phyloP scores from a whole-genome alignment of 2,113 vertebrate species.

The Syngnathus scovelli region DNA sequence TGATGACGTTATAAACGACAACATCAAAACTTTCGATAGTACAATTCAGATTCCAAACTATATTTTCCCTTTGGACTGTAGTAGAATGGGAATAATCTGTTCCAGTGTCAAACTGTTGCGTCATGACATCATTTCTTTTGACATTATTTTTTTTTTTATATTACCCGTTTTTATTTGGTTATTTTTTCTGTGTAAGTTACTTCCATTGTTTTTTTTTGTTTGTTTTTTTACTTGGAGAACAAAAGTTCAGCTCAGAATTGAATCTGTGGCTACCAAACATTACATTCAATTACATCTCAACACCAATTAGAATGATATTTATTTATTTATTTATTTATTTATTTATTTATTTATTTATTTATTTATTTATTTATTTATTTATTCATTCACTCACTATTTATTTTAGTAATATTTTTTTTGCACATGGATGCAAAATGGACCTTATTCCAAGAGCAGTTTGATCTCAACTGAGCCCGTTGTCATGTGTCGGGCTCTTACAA shows the following conservation, averaged over 20 bases:
- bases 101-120: not conserved
- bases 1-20: not conserved
- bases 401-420: constrained; percentile 6
- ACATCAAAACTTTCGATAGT: not conserved
- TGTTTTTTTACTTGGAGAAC: not conserved
- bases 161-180: not conserved
- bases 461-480: constrained; percentile 32
- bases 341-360: no score
- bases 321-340: not conserved
- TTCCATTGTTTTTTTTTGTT: not conserved
- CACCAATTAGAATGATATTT: not conserved
- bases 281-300: no score
- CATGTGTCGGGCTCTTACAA: constrained; percentile 29
- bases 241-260: not conserved
- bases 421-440: constrained; percentile 22
- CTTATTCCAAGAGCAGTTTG: constrained; percentile 34
- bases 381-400: no score
- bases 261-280: not conserved
- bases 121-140: not conserved
- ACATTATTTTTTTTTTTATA: not conserved
- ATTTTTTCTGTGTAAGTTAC: no score
- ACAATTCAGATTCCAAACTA: not conserved
- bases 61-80: not conserved
- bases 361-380: no score
- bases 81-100: no score